phyloP scores from a whole-genome alignment of 2,113 vertebrate genomes.

The Asarcornis scutulata region DNA sequence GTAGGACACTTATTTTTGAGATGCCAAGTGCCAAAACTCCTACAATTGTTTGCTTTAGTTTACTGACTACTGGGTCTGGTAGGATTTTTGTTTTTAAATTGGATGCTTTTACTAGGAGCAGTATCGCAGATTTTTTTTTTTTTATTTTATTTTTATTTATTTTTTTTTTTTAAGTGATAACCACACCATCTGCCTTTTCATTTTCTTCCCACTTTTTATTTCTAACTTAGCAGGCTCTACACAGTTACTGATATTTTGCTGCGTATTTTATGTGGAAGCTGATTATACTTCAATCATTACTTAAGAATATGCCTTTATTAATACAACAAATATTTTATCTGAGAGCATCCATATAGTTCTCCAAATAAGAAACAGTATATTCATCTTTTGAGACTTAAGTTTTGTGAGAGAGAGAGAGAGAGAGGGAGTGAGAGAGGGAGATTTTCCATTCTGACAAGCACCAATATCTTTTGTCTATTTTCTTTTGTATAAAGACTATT shows the following conservation, averaged over 20 bases:
- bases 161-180: background rate
- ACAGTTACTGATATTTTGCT: background rate
- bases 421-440: background rate
- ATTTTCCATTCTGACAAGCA: background rate
- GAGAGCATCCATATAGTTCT: background rate
- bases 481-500: background rate
- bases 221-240: background rate
- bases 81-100: background rate
- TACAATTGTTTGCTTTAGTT: background rate
- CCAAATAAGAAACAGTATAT: background rate
- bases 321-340: background rate
- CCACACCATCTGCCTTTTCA: background rate
- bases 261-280: background rate
- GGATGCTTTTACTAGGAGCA: background rate
- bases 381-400: background rate
- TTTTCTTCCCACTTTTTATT: background rate
- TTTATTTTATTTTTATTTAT: background rate
- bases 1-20: conserved; percentile 32
- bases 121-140: background rate
- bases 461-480: background rate
- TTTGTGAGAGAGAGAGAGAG: background rate
- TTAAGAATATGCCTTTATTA: background rate
- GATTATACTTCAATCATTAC: background rate
- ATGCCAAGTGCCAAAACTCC: background rate
- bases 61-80: background rate